These are phyloP conservation scores for Proisotoma minuta DNA, from an alignment of 2,888 invertebrate species.

Conservation along the genomic window DNA sequence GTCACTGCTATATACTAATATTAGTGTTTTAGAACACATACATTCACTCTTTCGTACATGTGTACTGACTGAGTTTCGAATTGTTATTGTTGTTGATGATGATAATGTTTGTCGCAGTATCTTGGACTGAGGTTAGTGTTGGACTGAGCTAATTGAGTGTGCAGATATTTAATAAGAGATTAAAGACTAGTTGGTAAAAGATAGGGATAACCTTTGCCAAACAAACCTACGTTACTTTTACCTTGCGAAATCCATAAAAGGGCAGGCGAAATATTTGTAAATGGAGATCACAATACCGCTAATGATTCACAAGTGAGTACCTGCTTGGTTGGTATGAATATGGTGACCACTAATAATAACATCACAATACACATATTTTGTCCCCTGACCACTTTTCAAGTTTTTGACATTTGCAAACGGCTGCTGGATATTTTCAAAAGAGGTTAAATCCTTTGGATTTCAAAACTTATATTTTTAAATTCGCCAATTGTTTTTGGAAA, in stretches of 20 bases:
- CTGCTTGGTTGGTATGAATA: neutral
- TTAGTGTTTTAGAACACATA: too few species aligned
- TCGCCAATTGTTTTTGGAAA: too few species aligned
- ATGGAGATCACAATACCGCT: slow-evolving; percentile 3
- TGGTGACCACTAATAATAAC: too few species aligned
- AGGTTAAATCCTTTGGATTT: too few species aligned
- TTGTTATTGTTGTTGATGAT: slow-evolving; percentile 14
- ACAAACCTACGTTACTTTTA: slow-evolving; percentile 46
- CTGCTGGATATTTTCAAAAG: too few species aligned
- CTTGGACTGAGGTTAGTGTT: neutral
- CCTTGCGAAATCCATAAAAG: slow-evolving; percentile 48
- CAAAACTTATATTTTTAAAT: too few species aligned
- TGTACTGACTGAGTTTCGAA: neutral
- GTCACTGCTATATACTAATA: too few species aligned
- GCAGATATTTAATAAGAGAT: slow-evolving; percentile 13
- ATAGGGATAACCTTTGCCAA: slow-evolving; percentile 42
- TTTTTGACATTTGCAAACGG: too few species aligned
- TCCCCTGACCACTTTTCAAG: too few species aligned
- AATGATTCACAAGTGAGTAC: neutral
- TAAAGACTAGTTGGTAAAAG: neutral
- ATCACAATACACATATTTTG: too few species aligned
- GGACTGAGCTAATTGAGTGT: slow-evolving; percentile 25
- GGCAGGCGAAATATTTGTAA: slow-evolving; percentile 29
- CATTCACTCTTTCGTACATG: too few species aligned
- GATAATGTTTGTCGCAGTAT: slow-evolving; percentile 26